These are phyloP conservation scores for Hyposoter didymator DNA, from an alignment of 2,888 invertebrate species.

Conservation along the genomic window DNA sequence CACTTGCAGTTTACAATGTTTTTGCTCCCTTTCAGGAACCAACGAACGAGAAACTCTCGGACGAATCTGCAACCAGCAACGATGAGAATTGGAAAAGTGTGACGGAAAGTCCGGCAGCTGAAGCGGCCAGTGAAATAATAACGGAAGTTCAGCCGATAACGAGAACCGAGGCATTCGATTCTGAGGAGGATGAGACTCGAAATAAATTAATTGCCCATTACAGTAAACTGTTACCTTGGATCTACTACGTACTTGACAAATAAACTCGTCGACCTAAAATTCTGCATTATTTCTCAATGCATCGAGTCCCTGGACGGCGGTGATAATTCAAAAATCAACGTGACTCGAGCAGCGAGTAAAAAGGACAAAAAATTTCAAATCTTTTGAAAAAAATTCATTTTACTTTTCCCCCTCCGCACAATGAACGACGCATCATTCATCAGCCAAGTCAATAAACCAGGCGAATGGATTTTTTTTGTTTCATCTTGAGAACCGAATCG, in stretches of 20 bases:
- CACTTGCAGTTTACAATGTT: not conserved
- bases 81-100: not conserved
- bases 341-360: not conserved
- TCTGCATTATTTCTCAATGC: not conserved
- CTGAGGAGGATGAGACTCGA: constrained; percentile 71
- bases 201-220: constrained; percentile 79
- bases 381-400: not conserved
- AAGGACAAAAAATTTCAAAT: not conserved
- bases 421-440: not conserved
- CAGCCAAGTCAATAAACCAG: not conserved
- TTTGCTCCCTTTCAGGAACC: constrained; percentile 9
- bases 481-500: not conserved
- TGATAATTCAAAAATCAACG: not conserved
- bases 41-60: constrained; percentile 4
- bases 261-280: constrained; percentile 57
- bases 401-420: not conserved
- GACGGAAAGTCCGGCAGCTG: not conserved
- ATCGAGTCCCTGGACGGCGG: not conserved
- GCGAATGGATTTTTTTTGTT: not conserved
- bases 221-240: constrained; percentile 79
- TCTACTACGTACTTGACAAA: constrained; percentile 77
- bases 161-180: constrained; percentile 51
- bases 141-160: constrained; percentile 49
- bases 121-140: constrained; percentile 5
- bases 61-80: not conserved